phyloP scores from a whole-genome alignment of 92 coral and sea anemone species.

The Ricordea florida region DNA sequence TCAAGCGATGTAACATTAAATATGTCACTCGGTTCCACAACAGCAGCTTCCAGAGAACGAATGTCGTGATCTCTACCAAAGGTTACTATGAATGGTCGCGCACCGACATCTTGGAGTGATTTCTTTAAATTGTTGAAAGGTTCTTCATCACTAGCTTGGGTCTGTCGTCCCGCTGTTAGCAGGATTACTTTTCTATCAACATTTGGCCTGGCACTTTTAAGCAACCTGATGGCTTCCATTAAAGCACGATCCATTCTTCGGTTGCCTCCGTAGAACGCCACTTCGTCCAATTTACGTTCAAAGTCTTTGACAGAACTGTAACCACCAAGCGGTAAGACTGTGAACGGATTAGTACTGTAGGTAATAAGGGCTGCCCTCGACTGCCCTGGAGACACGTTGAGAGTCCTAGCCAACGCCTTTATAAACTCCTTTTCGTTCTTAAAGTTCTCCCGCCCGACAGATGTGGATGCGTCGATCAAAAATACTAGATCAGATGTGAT shows the following conservation, averaged over 20 bases:
- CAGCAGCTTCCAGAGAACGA: slow-evolving; percentile 27
- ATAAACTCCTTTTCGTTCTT: slow-evolving; percentile 58
- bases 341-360: slow-evolving; percentile 42
- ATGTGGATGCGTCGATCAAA: slow-evolving; percentile 69
- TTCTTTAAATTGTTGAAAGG: slow-evolving; percentile 1
- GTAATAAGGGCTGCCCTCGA: slow-evolving; percentile 66
- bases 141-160: background rate
- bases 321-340: slow-evolving; percentile 19
- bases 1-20: slow-evolving; percentile 23
- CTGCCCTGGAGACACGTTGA: slow-evolving; percentile 56
- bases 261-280: slow-evolving; percentile 23
- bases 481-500: slow-evolving; percentile 54
- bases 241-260: slow-evolving; percentile 53
- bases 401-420: slow-evolving; percentile 55
- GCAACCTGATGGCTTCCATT: slow-evolving; percentile 14
- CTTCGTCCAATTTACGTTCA: slow-evolving; percentile 16
- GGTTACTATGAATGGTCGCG: slow-evolving; percentile 66
- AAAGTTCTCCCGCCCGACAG: slow-evolving; percentile 49
- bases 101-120: slow-evolving; percentile 27
- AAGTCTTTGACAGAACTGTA: slow-evolving; percentile 26
- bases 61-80: slow-evolving; percentile 50
- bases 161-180: slow-evolving; percentile 50
- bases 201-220: slow-evolving; percentile 36
- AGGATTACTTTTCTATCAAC: slow-evolving; percentile 36
- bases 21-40: slow-evolving; percentile 29